A percentile compares a stretch with the other conserved stretches of the same genome.
phyloP scores from a whole-genome alignment of 2,113 vertebrate species.

The Nannospalax galili region DNA sequence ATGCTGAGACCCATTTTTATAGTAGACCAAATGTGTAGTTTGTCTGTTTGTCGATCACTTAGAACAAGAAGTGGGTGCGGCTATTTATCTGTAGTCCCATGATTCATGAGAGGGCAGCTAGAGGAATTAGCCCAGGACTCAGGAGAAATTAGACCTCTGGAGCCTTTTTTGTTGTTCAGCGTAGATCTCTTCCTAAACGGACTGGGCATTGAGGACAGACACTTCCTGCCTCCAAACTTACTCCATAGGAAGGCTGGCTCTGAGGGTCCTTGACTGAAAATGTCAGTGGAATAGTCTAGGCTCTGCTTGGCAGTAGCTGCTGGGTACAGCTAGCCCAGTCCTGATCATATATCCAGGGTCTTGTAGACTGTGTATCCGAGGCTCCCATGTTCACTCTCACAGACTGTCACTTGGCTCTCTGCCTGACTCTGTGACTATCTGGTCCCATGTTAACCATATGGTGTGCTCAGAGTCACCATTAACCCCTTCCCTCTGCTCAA shows the following conservation, averaged over 20 bases:
- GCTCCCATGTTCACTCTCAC: background rate
- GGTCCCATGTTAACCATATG: background rate
- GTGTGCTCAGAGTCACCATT: background rate
- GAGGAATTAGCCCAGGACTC: background rate
- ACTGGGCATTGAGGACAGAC: background rate
- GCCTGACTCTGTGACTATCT: background rate
- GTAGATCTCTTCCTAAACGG: background rate
- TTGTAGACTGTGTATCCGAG: background rate
- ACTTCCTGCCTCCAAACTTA: background rate
- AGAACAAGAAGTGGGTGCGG: background rate
- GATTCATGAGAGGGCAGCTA: background rate
- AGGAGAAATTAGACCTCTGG: background rate
- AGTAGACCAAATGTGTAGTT: background rate
- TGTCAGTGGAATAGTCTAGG: background rate
- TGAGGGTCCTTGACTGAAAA: background rate
- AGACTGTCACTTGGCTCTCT: background rate
- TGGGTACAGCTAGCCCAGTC: no score
- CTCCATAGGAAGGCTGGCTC: background rate
- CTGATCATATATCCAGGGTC: background rate
- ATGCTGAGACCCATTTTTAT: background rate
- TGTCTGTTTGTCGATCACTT: background rate
- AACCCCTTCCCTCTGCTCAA: background rate
- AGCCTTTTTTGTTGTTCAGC: background rate
- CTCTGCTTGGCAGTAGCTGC: background rate
- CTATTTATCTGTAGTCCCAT: background rate